Evolutionary conservation across 2,888 invertebrate genomes (phyloP).

Genomic region (Stenodera caucasica): DNA sequence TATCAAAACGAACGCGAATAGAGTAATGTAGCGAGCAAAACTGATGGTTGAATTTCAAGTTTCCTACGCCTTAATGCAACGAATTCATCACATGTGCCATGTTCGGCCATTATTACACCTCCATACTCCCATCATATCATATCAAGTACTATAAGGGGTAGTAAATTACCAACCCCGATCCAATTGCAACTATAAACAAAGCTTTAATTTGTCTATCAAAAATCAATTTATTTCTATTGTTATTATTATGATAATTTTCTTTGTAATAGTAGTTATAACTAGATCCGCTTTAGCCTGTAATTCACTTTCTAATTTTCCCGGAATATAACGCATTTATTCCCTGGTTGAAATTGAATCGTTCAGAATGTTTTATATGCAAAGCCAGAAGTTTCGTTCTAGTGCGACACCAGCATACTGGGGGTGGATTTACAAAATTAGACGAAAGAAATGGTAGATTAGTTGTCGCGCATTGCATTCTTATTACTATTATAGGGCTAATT

Average conservation of each 20-base stretch:
- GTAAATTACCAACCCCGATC: not conserved
- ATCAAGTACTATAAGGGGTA: not conserved
- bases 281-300: constrained; percentile 18
- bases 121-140: constrained; percentile 15
- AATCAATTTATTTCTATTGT: not conserved
- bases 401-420: not conserved
- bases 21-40: constrained; percentile 51
- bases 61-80: constrained; percentile 52
- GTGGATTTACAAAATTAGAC: constrained; percentile 49
- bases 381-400: constrained; percentile 41
- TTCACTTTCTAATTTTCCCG: constrained; percentile 26
- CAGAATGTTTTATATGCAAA: constrained; percentile 53
- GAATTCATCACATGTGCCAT: constrained; percentile 50
- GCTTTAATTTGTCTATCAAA: too few relatives aligned
- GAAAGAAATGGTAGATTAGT: constrained; percentile 55
- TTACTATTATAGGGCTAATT: constrained; percentile 45
- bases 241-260: not conserved
- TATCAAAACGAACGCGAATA: constrained; percentile 20
- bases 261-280: not conserved
- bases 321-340: constrained; percentile 35
- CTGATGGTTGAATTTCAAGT: constrained; percentile 54
- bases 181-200: too few relatives aligned
- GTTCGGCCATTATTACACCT: constrained; percentile 44
- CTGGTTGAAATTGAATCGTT: constrained; percentile 48
- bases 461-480: constrained; percentile 51